A percentile compares a stretch with the other conserved stretches of the same genome.
These are phyloP conservation scores for Callosobruchus maculatus DNA, from an alignment of 2,888 invertebrate species.

Conservation along the genomic window DNA sequence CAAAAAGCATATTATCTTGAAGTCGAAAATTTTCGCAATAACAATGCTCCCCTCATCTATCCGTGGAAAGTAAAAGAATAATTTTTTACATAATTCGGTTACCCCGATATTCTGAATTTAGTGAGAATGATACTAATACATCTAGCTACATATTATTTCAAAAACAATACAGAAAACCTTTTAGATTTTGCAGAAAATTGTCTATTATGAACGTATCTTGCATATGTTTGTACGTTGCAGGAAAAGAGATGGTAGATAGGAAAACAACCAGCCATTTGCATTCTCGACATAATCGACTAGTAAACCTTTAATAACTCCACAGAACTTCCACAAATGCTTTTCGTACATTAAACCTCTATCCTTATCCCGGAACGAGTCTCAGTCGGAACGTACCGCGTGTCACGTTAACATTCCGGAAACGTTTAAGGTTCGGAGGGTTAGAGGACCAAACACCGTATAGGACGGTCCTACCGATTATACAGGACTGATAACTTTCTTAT, in stretches of 20 bases:
- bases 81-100: no score
- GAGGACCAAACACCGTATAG: not conserved
- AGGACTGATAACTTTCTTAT: not conserved
- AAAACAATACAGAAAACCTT: no score
- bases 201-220: no score
- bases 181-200: no score
- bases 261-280: not conserved
- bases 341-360: not conserved
- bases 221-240: not conserved
- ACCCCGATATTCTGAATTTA: no score
- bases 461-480: not conserved
- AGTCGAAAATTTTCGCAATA: no score
- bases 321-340: not conserved
- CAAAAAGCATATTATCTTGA: no score
- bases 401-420: not conserved
- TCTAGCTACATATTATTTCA: no score
- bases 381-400: not conserved
- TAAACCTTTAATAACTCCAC: not conserved
- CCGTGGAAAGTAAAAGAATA: no score
- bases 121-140: no score
- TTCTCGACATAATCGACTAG: not conserved
- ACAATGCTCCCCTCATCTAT: no score
- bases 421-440: not conserved
- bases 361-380: not conserved
- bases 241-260: not conserved